Conservation (phyloP, 2,888 invertebrate species). For the Cantharis lateralis region DNA sequence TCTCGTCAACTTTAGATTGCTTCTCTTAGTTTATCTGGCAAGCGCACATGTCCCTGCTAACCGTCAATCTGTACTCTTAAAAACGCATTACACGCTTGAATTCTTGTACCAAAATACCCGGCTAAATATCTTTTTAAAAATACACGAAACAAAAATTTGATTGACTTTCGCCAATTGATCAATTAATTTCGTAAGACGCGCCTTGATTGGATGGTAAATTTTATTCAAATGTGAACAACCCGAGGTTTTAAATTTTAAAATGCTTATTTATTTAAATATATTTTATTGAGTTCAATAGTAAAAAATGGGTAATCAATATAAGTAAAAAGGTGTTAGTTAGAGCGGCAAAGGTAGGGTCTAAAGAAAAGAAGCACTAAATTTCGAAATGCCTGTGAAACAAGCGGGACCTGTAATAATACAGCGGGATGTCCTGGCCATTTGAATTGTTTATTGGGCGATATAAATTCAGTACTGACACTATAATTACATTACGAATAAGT, state of each 20-base stretch:
- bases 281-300: slow-evolving; percentile 9
- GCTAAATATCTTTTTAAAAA: background rate
- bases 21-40: slow-evolving; percentile 46
- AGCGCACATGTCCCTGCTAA: slow-evolving; percentile 52
- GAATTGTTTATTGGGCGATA: slow-evolving; percentile 49
- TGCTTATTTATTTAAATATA: background rate
- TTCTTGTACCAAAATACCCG: slow-evolving; percentile 38
- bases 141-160: background rate
- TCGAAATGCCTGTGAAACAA: slow-evolving; percentile 35
- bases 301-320: slow-evolving; percentile 14
- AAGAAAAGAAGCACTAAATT: slow-evolving; percentile 35
- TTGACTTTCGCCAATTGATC: background rate
- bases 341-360: slow-evolving; percentile 23
- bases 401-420: slow-evolving; percentile 39
- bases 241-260: background rate
- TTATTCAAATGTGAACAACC: background rate
- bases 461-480: slow-evolving; percentile 49
- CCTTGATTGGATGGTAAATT: background rate
- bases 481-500: slow-evolving; percentile 47
- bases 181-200: background rate
- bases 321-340: slow-evolving; percentile 25
- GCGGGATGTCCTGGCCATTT: slow-evolving; percentile 45
- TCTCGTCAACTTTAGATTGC: slow-evolving; percentile 54
- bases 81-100: slow-evolving; percentile 39
- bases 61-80: slow-evolving; percentile 46